Evolutionary conservation across 2,113 vertebrate genomes (phyloP).

Genomic region (Colius striatus): DNA sequence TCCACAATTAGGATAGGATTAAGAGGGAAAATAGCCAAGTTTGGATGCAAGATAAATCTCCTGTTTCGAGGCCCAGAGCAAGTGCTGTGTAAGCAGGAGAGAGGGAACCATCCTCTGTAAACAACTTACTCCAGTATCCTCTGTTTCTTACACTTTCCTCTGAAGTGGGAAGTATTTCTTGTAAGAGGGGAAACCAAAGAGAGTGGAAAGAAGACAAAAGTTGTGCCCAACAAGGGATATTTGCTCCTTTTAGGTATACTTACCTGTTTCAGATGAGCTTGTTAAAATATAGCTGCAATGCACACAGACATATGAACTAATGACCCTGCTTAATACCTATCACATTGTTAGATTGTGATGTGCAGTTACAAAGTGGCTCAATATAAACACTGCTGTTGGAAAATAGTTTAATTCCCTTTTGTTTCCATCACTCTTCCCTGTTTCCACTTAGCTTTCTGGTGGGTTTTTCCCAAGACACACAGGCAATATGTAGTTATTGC

Average conservation of each 20-base stretch:
- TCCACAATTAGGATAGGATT: slow-evolving; percentile 46
- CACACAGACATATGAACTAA: not conserved
- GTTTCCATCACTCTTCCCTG: not conserved
- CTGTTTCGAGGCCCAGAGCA: not conserved
- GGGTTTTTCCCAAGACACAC: not conserved
- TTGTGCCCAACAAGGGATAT: not conserved
- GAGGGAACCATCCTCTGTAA: not conserved
- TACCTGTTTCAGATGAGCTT: not conserved
- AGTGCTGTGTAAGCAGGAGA: not conserved
- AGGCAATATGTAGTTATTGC: not conserved
- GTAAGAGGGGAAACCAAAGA: not conserved
- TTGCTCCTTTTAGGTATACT: not conserved
- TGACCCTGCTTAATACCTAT: not conserved
- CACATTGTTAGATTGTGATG: not conserved
- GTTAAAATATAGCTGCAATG: not conserved
- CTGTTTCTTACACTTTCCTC: not conserved
- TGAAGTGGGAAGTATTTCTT: not conserved
- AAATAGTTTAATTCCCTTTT: not conserved
- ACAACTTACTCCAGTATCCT: not conserved
- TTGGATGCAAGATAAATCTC: slow-evolving; percentile 46
- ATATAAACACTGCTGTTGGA: not conserved
- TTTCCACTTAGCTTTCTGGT: not conserved
- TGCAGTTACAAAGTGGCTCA: not conserved
- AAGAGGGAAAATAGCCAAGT: slow-evolving; percentile 42
- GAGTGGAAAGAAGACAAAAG: not conserved